Base-by-base conservation (phyloP, 2,888 invertebrate genomes). In the Palloptera scutellata region DNA sequence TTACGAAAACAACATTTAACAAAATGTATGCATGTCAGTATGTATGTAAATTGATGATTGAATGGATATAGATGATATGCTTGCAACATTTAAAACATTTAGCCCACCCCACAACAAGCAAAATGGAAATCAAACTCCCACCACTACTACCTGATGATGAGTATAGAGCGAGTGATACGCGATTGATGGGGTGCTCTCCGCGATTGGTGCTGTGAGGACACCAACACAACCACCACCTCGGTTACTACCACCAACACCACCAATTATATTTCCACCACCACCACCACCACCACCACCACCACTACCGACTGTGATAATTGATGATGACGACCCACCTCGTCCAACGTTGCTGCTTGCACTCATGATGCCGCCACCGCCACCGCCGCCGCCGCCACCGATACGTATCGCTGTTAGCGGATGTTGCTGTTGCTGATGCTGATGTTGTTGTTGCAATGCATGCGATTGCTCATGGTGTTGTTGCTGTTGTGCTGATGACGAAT, bases 61-160 rank as follows among this genome's bases (percentile, higher is more conserved):
- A 4, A 30, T 30, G 30, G 6, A 30, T 30, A 30, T 30, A 6
- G 30, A 6, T 30, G 30, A 30, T 30, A 30, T 30, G 30, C 30
- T 30, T 30, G 30, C 30, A 30, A 30, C 30, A 30, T 30, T 30
- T 30, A 30, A 6, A 30, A 30, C 30, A 30, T 30, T 30, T 30
- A 30, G 30, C 13, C 61, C 66, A 61, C 51, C 61, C 66, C 66
- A 55, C 66, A 61, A 66, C 61, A 64, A 41, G 54, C 64, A 66
- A 30, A 30, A 30, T 30, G 30, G 3, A 30, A 30, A 30, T 30
- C 30, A 30, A 30, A 4, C 30, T 55, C 42, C 41, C 30, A 59
- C 62, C 64, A 66, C 70, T 63, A 80, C 80, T 83, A 83, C 83
- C 83, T 83, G 83, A 79, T 83, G 83, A 81, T 83, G 83, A 78